Evolutionary conservation across 2,797 vertebrate genomes (phyloP), one percentile per base, ranked within the genome.

Genomic region (Pseudochaenichthys georgianus): DNA sequence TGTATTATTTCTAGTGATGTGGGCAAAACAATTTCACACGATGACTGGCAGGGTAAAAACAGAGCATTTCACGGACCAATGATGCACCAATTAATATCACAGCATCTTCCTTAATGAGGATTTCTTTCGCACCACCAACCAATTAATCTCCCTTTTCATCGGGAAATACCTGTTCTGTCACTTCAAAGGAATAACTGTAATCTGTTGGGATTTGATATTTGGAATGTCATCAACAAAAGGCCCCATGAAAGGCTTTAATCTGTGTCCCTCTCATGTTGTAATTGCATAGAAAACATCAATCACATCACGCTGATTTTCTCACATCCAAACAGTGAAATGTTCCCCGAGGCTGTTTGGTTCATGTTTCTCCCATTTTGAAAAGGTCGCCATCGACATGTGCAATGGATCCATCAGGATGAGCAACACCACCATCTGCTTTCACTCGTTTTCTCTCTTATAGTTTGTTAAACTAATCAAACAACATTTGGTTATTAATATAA

Each of bases 61-160:
- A 66, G 38, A 73, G 71, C 69, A 83, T 78, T 50, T 85, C 86
- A 84, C 80, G 67, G 53, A 65, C 55, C 57, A 64, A 41, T 65
- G 66, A 67, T 47, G 19, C 72, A 65, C 55, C 75, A 87, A 83
- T 90, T 93, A 85, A 83, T 88, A 91, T 83, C 21, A 15, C 58
- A 76, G 70, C 71, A n/a, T 38, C 54, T 82, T 31, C 68, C 59
- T 74, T 61, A 83, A 84, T 15, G 13, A 68, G 70, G 52, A 38
- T 72, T 69, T 88, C 71, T 71, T 77, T 65, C 73, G 42, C 75
- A 63, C 70, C 84, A 77, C 71, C 73, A 80, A 59, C 67, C 66
- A 89, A 89, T 93, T 89, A 84, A 89, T 90, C 89, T 85, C 53
- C 73, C 38, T 79, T 88, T 82, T 88, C 83, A 87, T 87, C 73